phyloP scores from a whole-genome alignment of 2,888 invertebrate genomes.

The Sipha maydis region DNA sequence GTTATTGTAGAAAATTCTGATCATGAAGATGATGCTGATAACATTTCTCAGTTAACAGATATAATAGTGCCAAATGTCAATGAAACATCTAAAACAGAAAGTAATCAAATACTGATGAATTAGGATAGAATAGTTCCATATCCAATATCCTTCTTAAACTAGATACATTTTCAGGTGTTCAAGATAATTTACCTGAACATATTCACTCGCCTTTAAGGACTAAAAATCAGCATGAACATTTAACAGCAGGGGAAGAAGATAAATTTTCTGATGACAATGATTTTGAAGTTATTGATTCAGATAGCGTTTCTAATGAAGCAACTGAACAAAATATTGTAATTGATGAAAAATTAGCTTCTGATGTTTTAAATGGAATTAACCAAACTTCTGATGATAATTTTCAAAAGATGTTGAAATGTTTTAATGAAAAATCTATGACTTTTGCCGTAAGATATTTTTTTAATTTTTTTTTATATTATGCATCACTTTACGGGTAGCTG shows the following conservation, averaged over 20 bases:
- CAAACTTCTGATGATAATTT: neutral
- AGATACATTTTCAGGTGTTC: no score
- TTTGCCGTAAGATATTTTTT: conserved; percentile 9
- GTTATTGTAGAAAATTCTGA: neutral
- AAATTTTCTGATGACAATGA: neutral
- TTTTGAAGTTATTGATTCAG: neutral
- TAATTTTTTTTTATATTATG: neutral
- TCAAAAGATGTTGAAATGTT: neutral
- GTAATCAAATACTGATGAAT: neutral
- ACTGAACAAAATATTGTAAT: neutral
- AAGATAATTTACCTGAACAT: neutral
- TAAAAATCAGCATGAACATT: no score
- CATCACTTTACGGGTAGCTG: neutral
- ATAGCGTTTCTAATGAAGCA: neutral
- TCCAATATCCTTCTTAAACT: no score
- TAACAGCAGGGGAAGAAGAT: neutral
- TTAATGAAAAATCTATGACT: neutral
- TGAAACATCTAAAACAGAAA: neutral
- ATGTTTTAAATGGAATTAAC: neutral
- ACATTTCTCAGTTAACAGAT: neutral
- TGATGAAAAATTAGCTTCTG: neutral
- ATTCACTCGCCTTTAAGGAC: neutral
- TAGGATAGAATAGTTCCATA: no score
- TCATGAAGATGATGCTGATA: neutral
- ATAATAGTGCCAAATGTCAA: neutral